Conservation (phyloP, 2,888 invertebrate genomes). For the Stictocephala bisonia region DNA sequence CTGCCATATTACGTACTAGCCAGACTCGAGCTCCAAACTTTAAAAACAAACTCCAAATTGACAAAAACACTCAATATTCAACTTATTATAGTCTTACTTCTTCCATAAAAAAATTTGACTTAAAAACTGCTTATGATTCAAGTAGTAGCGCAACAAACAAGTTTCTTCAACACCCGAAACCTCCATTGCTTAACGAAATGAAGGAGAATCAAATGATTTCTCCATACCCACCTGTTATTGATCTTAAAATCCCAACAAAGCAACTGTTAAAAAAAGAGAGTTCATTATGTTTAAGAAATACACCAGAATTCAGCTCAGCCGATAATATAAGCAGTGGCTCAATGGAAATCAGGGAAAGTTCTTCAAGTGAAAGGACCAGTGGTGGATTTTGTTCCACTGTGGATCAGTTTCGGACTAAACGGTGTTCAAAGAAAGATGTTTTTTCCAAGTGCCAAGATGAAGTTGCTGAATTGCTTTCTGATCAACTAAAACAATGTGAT, state of each 20-base stretch:
- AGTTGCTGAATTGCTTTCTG: slow-evolving; percentile 3
- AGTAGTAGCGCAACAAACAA: slow-evolving; percentile 27
- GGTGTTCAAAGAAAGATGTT: slow-evolving; percentile 36
- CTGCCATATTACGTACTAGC: slow-evolving; percentile 46
- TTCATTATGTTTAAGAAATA: no score
- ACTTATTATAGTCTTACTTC: neutral
- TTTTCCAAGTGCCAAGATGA: slow-evolving; percentile 34
- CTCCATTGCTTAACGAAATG: no score
- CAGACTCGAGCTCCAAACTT: slow-evolving; percentile 1
- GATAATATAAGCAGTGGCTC: no score
- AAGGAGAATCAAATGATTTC: no score
- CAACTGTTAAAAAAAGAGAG: no score
- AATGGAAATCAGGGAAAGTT: slow-evolving; percentile 13
- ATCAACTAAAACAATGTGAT: slow-evolving; percentile 34
- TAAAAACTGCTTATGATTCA: slow-evolving; percentile 1
- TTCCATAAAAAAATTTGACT: slow-evolving; percentile 10
- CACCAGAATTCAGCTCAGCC: no score
- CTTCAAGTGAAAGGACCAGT: neutral
- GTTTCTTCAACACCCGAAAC: slow-evolving; percentile 6
- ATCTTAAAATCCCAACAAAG: no score
- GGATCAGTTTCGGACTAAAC: slow-evolving; percentile 46
- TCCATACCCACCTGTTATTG: no score
- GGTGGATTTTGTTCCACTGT: slow-evolving; percentile 12
- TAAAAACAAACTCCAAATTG: slow-evolving; percentile 33
- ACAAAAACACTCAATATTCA: slow-evolving; percentile 18